Evolutionary conservation across 2,888 invertebrate species (phyloP).

Genomic region (Apamea sordens): DNA sequence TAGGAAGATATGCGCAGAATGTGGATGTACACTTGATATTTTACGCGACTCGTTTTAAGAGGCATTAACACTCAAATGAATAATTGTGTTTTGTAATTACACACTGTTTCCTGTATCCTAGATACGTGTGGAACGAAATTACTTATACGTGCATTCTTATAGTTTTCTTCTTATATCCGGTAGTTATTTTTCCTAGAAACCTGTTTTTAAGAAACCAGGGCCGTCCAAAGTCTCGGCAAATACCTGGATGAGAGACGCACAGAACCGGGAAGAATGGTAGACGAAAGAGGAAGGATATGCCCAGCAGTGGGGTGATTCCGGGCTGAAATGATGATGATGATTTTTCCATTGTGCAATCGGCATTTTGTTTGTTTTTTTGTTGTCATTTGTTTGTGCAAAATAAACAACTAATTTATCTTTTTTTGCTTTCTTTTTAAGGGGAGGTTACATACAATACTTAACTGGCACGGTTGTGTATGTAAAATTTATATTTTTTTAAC

Average conservation of each 20-base stretch:
- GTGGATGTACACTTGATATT: constrained; percentile 82
- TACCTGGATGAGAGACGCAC: no score
- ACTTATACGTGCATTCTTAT: constrained; percentile 21
- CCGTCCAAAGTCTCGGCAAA: no score
- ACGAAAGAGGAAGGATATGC: no score
- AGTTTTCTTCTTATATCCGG: background rate
- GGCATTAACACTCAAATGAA: constrained; percentile 82
- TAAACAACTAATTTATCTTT: background rate
- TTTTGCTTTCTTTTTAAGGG: background rate
- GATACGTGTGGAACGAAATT: constrained; percentile 16
- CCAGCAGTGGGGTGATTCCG: no score
- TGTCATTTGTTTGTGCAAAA: no score
- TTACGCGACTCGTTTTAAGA: constrained; percentile 84
- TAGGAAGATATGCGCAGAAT: constrained; percentile 79
- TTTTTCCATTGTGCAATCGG: no score
- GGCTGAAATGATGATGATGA: no score
- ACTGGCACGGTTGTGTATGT: background rate
- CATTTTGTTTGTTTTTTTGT: no score
- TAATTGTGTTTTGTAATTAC: constrained; percentile 81
- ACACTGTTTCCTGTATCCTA: constrained; percentile 42
- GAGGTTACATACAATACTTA: background rate
- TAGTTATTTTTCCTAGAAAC: background rate
- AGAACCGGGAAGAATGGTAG: no score
- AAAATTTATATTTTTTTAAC: background rate
- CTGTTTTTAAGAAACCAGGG: no score